Percentiles rank a stretch among this genome's conserved stretches.
These are phyloP conservation scores for Mastigias papua DNA, from an alignment of 30 jellyfish, hydroid and myxozoan species.

Conservation along the genomic window DNA sequence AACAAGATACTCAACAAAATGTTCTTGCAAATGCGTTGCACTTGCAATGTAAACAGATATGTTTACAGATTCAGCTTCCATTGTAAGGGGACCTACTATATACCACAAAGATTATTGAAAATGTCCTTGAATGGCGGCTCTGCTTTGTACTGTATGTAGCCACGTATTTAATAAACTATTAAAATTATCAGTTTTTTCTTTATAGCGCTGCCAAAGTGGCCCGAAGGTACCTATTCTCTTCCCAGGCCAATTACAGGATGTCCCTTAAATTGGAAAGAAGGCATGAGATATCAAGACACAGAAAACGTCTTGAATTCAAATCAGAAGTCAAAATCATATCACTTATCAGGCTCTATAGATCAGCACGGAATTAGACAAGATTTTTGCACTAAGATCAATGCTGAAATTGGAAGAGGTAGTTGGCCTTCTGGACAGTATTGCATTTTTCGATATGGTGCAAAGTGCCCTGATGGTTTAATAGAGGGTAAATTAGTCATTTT, in stretches of 20 bases:
- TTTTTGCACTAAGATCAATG: conserved; percentile 83
- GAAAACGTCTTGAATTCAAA: conserved; percentile 87
- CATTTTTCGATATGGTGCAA: conserved; percentile 80
- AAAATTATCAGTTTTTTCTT: too few relatives aligned
- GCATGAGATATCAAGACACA: conserved; percentile 93
- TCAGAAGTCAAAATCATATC: conserved; percentile 74
- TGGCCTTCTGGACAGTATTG: conserved; percentile 99
- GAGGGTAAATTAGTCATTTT: conserved; percentile 88
- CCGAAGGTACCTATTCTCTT: conserved; percentile 90
- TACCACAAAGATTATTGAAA: too few relatives aligned
- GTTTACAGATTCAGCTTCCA: too few relatives aligned
- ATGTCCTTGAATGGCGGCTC: too few relatives aligned
- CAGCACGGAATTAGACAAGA: conserved; percentile 94
- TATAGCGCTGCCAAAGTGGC: conserved; percentile 82
- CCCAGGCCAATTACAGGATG: conserved; percentile 96
- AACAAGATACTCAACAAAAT: too few relatives aligned
- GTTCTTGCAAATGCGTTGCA: too few relatives aligned
- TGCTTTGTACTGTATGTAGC: too few relatives aligned
- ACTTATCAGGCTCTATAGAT: conserved; percentile 82
- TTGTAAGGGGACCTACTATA: too few relatives aligned
- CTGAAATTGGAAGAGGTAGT: conserved; percentile 36
- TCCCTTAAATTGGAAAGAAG: conserved; percentile 93
- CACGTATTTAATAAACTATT: too few relatives aligned
- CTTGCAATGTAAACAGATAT: too few relatives aligned
- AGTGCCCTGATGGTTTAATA: conserved; percentile 81